These are phyloP conservation scores for Theodoxus fluviatilis DNA, from an alignment of 2,888 invertebrate genomes.

Conservation along the genomic window DNA sequence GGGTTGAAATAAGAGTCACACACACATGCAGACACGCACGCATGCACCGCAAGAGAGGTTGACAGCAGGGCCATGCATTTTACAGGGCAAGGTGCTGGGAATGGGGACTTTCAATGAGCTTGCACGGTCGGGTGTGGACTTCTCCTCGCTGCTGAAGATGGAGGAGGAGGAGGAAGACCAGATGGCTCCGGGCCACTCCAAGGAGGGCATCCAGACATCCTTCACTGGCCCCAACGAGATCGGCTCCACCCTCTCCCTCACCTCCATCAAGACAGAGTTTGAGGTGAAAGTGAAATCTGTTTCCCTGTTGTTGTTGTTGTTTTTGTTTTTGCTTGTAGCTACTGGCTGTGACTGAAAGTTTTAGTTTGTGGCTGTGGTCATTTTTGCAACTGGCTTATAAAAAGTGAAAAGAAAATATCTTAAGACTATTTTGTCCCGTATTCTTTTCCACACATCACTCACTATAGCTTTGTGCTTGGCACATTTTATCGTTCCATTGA, in stretches of 20 bases:
- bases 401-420: too few relatives aligned
- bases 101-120: constrained; percentile 61
- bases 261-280: constrained; percentile 47
- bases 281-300: constrained; percentile 47
- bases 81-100: constrained; percentile 57
- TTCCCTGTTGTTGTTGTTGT: neutral
- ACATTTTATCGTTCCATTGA: too few relatives aligned
- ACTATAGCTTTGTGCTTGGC: too few relatives aligned
- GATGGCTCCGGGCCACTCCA: neutral
- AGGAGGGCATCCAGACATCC: constrained; percentile 24
- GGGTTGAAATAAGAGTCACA: too few relatives aligned
- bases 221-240: constrained; percentile 28
- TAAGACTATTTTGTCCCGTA: too few relatives aligned
- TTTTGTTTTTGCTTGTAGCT: neutral
- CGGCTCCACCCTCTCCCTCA: constrained; percentile 47
- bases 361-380: too few relatives aligned
- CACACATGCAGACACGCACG: too few relatives aligned
- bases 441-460: too few relatives aligned
- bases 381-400: too few relatives aligned
- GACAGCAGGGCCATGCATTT: too few relatives aligned
- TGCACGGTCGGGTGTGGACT: constrained; percentile 55
- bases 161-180: constrained; percentile 47
- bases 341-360: neutral
- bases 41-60: too few relatives aligned
- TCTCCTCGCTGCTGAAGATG: constrained; percentile 54